Base-by-base conservation (phyloP, 2,888 invertebrate genomes). In the Andrena minutula region DNA sequence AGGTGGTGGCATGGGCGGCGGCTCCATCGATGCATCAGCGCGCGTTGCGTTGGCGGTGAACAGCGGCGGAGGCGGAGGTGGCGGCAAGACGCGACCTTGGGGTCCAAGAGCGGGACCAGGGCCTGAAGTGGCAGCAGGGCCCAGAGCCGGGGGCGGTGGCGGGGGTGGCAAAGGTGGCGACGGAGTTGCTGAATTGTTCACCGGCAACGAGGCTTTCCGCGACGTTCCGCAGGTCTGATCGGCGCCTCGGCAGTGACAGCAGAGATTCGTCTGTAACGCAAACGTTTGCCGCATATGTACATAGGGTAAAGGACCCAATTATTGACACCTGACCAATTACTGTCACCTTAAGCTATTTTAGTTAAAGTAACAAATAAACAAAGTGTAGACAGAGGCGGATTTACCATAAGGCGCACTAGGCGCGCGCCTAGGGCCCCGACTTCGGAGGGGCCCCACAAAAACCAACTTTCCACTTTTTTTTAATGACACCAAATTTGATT, bases 131-230 rank as follows among this genome's bases (percentile, higher is more conserved):
- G 94, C 8, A 80, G 88, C 35, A 95, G 95, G 16, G 95, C 41
- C 41, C 16, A 12, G 95, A 2, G 95, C 95, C 0, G 95, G 95
- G 0, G 95, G 95, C 0, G 95, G 95, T 0, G 95, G 95, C 0
- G 95, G 94, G 47, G 95, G 95, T 0, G 95, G 94, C 0, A 95
- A 95, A 0, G 95, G 95, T 0, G 95, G 95, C 0, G 23, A 16
- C 8, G 63, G n/a, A 1, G 60, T 23, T 47, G 78, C 16, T 26
- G 71, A 63, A 61, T 68, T 80, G 85, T 65, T 92, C 79, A 89
- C 89, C 78, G 93, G 91, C 61, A 93, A 83, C 58, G 94, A 93
- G 72, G 94, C 91, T 80, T 94, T 94, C 63, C 94, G 91, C 12
- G 91, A 84, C 70, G 91, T 84, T 26, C 90, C 91, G 74, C 93